These are phyloP conservation scores for honey bee (Apis mellifera) DNA, from an alignment of 1,140 invertebrate genomes.

Conservation along the genomic window DNA sequence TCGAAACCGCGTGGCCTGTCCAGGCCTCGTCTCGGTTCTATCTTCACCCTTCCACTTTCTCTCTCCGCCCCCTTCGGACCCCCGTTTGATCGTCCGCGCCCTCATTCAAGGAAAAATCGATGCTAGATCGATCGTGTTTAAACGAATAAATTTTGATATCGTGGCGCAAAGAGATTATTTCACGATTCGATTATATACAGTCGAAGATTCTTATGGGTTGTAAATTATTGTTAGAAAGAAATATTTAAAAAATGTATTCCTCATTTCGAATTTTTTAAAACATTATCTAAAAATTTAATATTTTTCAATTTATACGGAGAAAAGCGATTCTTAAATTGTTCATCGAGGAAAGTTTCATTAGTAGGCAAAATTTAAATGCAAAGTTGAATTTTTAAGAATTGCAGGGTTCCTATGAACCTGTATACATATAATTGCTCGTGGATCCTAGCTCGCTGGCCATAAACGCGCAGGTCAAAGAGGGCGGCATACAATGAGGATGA, in stretches of 20 bases:
- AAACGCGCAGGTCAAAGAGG: slow-evolving; percentile 63
- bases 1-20: slow-evolving; percentile 64
- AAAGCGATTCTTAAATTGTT: too few species aligned
- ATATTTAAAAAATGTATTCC: too few species aligned
- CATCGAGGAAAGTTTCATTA: slow-evolving; percentile 63
- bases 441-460: slow-evolving; percentile 64
- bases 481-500: slow-evolving; percentile 46
- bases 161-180: too few species aligned
- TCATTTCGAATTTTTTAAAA: too few species aligned
- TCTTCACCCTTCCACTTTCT: slow-evolving; percentile 41
- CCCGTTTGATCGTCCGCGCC: neutral
- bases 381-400: slow-evolving; percentile 69
- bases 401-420: slow-evolving; percentile 64
- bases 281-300: too few species aligned
- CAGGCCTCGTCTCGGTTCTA: slow-evolving; percentile 33
- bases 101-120: neutral
- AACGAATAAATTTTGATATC: neutral
- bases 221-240: too few species aligned
- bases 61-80: neutral
- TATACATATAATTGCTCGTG: slow-evolving; percentile 71
- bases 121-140: neutral
- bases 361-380: slow-evolving; percentile 50
- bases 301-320: too few species aligned
- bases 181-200: too few species aligned
- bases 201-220: too few species aligned